phyloP scores from a whole-genome alignment of 2,888 invertebrate species.

The Argyresthia albistria region DNA sequence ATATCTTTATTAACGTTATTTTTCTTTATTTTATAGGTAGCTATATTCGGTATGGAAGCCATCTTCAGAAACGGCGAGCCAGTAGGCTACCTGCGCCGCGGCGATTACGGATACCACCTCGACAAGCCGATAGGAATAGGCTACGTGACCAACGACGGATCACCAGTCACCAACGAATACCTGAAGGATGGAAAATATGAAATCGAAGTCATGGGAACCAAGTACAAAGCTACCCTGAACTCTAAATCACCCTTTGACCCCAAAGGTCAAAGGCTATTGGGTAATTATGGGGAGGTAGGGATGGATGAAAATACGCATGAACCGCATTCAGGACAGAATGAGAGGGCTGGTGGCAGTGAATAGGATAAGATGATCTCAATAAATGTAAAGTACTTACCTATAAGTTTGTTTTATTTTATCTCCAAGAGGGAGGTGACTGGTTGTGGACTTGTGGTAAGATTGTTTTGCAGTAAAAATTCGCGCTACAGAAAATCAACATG shows the following conservation, averaged over 20 bases:
- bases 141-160: slow-evolving; percentile 73
- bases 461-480: no score
- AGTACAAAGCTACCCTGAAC: slow-evolving; percentile 79
- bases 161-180: slow-evolving; percentile 76
- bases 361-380: slow-evolving; percentile 22
- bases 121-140: slow-evolving; percentile 72
- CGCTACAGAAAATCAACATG: no score
- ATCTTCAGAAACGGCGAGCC: slow-evolving; percentile 83
- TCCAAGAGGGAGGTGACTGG: no score
- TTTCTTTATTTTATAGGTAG: slow-evolving; percentile 48
- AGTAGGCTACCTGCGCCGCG: slow-evolving; percentile 86
- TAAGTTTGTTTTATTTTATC: neutral
- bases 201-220: slow-evolving; percentile 85
- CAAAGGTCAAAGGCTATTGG: slow-evolving; percentile 79
- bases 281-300: slow-evolving; percentile 71
- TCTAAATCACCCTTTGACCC: slow-evolving; percentile 88
- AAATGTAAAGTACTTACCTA: neutral
- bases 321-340: slow-evolving; percentile 59
- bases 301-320: slow-evolving; percentile 55
- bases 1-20: no score
- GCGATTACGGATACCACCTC: slow-evolving; percentile 79
- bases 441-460: no score
- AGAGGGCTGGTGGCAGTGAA: slow-evolving; percentile 62
- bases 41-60: slow-evolving; percentile 90
- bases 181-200: slow-evolving; percentile 81